phyloP scores from a whole-genome alignment of 1,140 invertebrate species.

The Drosophila virilis region DNA sequence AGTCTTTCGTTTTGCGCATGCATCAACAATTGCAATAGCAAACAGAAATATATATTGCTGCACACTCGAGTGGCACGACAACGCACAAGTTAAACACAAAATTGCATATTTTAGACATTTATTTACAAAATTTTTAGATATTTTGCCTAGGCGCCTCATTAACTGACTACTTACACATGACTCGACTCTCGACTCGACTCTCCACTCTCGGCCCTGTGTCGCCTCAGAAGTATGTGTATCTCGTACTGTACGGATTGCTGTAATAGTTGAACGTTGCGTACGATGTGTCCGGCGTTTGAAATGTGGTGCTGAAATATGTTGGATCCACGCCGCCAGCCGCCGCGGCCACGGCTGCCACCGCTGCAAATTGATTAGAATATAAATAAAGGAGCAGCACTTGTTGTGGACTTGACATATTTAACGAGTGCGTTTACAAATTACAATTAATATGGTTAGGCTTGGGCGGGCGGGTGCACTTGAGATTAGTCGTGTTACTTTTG shows the following conservation, averaged over 20 bases:
- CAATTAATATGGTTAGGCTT: constrained; percentile 59
- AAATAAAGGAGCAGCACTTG: constrained; percentile 6
- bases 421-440: neutral
- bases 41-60: constrained; percentile 20
- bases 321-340: constrained; percentile 58
- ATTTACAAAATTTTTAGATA: constrained; percentile 66
- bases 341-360: constrained; percentile 57
- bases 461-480: constrained; percentile 64
- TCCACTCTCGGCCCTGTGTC: constrained; percentile 40
- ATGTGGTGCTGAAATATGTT: constrained; percentile 66
- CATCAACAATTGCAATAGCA: constrained; percentile 45
- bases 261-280: constrained; percentile 73
- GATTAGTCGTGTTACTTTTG: constrained; percentile 53
- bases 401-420: constrained; percentile 2
- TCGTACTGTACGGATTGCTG: constrained; percentile 65
- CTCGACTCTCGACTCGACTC: constrained; percentile 47
- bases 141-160: constrained; percentile 51
- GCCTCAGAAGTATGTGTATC: constrained; percentile 68
- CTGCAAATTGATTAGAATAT: constrained; percentile 16
- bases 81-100: constrained; percentile 47
- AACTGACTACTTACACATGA: constrained; percentile 52
- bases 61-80: constrained; percentile 33
- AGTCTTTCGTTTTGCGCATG: constrained; percentile 66
- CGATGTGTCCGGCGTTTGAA: constrained; percentile 72
- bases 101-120: constrained; percentile 72